Percentiles rank a stretch among this genome's conserved stretches.
phyloP scores from a whole-genome alignment of 2,888 invertebrate genomes.

The Brachyopa scutellaris region DNA sequence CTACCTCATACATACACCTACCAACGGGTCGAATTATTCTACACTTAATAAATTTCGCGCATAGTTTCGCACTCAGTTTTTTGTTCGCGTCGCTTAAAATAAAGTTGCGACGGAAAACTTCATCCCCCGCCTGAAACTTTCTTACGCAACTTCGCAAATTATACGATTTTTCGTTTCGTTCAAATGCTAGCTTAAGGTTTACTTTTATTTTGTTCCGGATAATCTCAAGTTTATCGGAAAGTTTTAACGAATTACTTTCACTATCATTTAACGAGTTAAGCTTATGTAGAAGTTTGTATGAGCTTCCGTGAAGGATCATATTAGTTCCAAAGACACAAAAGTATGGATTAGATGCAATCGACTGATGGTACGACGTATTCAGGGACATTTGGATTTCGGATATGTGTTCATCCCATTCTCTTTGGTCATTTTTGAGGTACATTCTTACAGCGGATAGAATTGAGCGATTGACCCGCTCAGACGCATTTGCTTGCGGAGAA shows the following conservation, averaged over 20 bases:
- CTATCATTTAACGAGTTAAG: background rate
- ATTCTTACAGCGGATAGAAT: slow-evolving; percentile 31
- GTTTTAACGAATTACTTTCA: background rate
- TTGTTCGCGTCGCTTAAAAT: background rate
- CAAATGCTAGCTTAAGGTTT: too few species aligned
- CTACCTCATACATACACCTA: background rate
- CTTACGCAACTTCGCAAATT: too few species aligned
- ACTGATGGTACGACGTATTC: slow-evolving; percentile 24
- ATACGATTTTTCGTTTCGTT: too few species aligned
- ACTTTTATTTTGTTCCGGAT: background rate
- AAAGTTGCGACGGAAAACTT: background rate
- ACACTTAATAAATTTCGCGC: background rate
- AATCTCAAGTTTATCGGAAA: background rate
- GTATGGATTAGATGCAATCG: background rate
- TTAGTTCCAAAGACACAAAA: background rate
- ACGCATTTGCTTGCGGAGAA: slow-evolving; percentile 52
- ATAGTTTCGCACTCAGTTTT: background rate
- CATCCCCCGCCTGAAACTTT: background rate
- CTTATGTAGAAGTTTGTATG: too few species aligned
- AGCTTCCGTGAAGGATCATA: too few species aligned
- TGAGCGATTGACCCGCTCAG: slow-evolving; percentile 57
- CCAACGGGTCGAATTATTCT: background rate
- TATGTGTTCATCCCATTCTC: slow-evolving; percentile 33
- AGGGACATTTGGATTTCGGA: slow-evolving; percentile 16
- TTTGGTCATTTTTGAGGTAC: too few species aligned